Evolutionary conservation across 2,888 invertebrate genomes (phyloP).

Genomic region (Drosophila conformis): DNA sequence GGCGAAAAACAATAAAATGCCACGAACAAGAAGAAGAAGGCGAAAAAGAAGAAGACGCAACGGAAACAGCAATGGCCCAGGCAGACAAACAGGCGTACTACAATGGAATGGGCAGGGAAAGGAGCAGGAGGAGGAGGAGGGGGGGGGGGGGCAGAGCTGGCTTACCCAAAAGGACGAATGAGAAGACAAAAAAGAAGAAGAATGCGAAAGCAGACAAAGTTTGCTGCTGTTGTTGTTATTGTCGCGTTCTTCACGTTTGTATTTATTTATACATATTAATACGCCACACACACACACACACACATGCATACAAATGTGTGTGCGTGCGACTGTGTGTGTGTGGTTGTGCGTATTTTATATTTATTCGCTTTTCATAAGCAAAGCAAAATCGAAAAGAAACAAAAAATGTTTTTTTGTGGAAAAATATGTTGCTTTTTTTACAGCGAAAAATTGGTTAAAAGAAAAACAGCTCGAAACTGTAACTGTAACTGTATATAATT

Average conservation of each 20-base stretch:
- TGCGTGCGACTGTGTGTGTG: conserved; percentile 22
- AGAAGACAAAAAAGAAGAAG: background rate
- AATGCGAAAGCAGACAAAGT: conserved; percentile 42
- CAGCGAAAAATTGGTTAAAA: conserved; percentile 44
- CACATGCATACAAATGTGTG: background rate
- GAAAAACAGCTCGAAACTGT: conserved; percentile 25
- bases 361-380: conserved; percentile 58
- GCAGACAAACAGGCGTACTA: conserved; percentile 73
- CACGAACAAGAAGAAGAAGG: conserved; percentile 16
- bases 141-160: background rate
- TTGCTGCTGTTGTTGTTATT: conserved; percentile 55
- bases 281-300: conserved; percentile 32
- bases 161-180: background rate
- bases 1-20: conserved; percentile 76
- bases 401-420: conserved; percentile 37
- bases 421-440: conserved; percentile 62
- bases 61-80: conserved; percentile 48
- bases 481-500: conserved; percentile 4
- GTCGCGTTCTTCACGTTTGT: conserved; percentile 53
- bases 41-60: conserved; percentile 22
- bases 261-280: conserved; percentile 73
- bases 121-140: background rate
- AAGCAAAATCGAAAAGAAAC: conserved; percentile 40
- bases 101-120: background rate
- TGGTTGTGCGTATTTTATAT: conserved; percentile 38